Evolutionary conservation across 2,797 vertebrate species (phyloP).

Genomic region (Halcyon leucocephala): DNA sequence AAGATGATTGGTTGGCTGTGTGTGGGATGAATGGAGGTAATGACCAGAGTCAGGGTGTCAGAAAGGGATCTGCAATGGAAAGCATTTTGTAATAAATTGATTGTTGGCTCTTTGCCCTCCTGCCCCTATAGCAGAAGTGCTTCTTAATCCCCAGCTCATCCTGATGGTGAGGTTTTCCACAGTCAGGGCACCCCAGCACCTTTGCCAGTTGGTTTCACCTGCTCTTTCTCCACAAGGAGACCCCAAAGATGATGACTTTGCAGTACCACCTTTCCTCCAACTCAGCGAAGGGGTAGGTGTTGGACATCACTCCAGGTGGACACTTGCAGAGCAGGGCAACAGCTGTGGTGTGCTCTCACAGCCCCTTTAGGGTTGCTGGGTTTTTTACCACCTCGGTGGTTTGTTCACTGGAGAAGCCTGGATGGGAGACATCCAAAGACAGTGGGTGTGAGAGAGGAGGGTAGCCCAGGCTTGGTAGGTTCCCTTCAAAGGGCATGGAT

Average conservation of each 20-base stretch:
- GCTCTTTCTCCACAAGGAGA: fast-evolving
- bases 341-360: neutral
- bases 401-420: neutral
- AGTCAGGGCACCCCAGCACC: fast-evolving
- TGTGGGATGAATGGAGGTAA: neutral
- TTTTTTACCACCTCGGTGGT: neutral
- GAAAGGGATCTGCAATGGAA: neutral
- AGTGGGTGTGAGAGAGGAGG: neutral
- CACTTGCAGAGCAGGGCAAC: neutral
- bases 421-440: neutral
- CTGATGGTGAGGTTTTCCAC: neutral
- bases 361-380: neutral
- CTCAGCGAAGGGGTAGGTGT: neutral
- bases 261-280: neutral
- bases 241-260: neutral
- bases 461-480: neutral
- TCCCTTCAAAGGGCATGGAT: neutral
- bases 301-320: neutral
- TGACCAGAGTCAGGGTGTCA: neutral
- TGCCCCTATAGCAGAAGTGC: neutral
- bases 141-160: neutral
- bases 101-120: neutral
- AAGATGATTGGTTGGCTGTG: neutral
- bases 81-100: neutral
- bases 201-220: neutral